Evolutionary conservation across 2,888 invertebrate species (phyloP), one percentile per base, ranked within the genome.

Genomic region (Chironomus riparius): DNA sequence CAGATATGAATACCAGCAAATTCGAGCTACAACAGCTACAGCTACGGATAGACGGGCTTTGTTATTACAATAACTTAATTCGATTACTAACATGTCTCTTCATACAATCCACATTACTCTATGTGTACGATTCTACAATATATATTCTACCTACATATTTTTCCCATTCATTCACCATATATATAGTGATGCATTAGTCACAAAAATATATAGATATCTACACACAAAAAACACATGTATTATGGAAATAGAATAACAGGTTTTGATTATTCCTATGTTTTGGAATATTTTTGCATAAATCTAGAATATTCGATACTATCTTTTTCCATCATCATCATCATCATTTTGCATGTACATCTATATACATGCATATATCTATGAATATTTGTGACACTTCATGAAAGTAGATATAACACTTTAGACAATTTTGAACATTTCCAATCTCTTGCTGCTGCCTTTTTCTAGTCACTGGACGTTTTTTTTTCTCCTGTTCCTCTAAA

Each of bases 261-360:
- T 71, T 56, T 65, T 71, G 71, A 71, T 71, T 71, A 71, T 71
- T 71, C 47, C 47, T 71, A 71, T 71, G 47, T 71, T 71, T 71
- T 50, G 50, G 71, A 71, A 71, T 71, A 71, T 71, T 71, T 71
- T 71, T 71, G 71, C 71, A 71, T 71, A 71, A 71, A 71, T 71
- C 71, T 71, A 71, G 50, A 71, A 56, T 71, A 38, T 71, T 28
- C 71, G 22, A 71, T 50, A 71, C 47, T 71, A 71, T 71, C 71
- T 71, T 71, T 71, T 71, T 71, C 65, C 65, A 65, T 65, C 65
- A 65, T 65, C 71, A 24, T 71, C 22, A 24, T 65, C 22, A 38
- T 38, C 38, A 38, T 38, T 28, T 28, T 28, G 28, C 28, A 28
- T 28, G 22, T 22, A 15, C 62, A 50, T 62, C n/a, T 21, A 1